Evolutionary conservation across 2,113 vertebrate species (phyloP).

Genomic region (Spea bombifrons): DNA sequence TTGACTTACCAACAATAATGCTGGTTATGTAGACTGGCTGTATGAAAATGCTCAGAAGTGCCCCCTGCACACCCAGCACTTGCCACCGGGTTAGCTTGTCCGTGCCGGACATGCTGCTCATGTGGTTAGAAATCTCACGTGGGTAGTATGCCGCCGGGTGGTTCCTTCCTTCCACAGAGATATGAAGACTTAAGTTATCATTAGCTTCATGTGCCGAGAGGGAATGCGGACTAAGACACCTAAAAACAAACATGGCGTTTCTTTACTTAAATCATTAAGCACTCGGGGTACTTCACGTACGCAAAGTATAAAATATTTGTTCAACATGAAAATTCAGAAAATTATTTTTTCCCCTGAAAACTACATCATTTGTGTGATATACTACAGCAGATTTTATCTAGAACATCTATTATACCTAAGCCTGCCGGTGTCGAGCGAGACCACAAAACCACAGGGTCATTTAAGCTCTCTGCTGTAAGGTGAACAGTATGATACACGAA

Average conservation of each 20-base stretch:
- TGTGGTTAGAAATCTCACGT: constrained; percentile 57
- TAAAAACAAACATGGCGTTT: constrained; percentile 48
- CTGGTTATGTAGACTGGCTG: constrained; percentile 84
- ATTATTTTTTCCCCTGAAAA: too few species aligned
- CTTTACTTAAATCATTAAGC: too few species aligned
- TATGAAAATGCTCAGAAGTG: constrained; percentile 88
- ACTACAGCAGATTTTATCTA: too few species aligned
- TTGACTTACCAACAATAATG: constrained; percentile 80
- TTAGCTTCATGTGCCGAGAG: constrained; percentile 77
- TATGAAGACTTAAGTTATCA: constrained; percentile 82
- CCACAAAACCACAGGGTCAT: too few species aligned
- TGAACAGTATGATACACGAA: too few species aligned
- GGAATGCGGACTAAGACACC: constrained; percentile 77
- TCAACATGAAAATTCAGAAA: too few species aligned
- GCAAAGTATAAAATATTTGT: too few species aligned
- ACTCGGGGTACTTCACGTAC: too few species aligned
- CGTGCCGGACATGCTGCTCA: constrained; percentile 84
- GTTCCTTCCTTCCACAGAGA: constrained; percentile 82
- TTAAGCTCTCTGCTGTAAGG: too few species aligned
- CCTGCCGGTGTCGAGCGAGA: too few species aligned
- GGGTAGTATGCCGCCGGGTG: constrained; percentile 76
- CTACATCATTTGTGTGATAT: too few species aligned
- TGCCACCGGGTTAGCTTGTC: constrained; percentile 94
- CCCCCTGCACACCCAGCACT: constrained; percentile 89
- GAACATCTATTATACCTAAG: too few species aligned